Evolutionary conservation across 2,888 invertebrate species (phyloP), one percentile per base, ranked within the genome.

Genomic region (Perithous albicinctus): DNA sequence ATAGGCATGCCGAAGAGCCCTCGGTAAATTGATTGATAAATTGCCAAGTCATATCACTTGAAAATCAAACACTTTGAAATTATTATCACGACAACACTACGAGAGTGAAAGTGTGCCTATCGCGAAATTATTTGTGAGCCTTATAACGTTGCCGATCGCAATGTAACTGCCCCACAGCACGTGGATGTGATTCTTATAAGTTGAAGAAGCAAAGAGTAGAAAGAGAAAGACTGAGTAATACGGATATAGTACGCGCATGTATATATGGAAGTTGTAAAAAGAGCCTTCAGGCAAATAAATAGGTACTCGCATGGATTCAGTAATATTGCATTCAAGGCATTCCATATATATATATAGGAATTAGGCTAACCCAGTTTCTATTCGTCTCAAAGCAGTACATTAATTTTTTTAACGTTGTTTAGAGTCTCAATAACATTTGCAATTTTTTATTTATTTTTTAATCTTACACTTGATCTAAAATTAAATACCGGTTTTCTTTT

Each of bases 141-240:
- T 72, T 70, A 26, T 64, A 26, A 10, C 69, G 35, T 43, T 61
- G 43, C 32, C 32, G 56, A 48, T 61, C 76, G 66, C 35, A 35
- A 66, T 56, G 74, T 51, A 64, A 83, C 83, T 83, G 83, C 48
- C 56, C 63, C 23, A 43, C 51, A 6, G 38, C 43, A 51, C 66
- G 83, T 35, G 70, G 63, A 41, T 61, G 59, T 70, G 43, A 59
- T 81, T 64, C 78, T 81, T 83, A 74, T 81, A 78, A 74, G 74
- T 61, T 43, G 32, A 63, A 35, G 63, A 72, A 43, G 59, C 43
- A 8, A 64, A 32, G 59, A n/a, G 75, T n/a, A n/a, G 46, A 7
- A 29, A 32, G 38, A 61, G 66, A 41, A 66, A 72, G 4, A 35
- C 38, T 15, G 8, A 15, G 12, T 7, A 20, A 48, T 67, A 43